phyloP scores from a whole-genome alignment of 92 coral and sea anemone species.

The Zoanthus sansibaricus region DNA sequence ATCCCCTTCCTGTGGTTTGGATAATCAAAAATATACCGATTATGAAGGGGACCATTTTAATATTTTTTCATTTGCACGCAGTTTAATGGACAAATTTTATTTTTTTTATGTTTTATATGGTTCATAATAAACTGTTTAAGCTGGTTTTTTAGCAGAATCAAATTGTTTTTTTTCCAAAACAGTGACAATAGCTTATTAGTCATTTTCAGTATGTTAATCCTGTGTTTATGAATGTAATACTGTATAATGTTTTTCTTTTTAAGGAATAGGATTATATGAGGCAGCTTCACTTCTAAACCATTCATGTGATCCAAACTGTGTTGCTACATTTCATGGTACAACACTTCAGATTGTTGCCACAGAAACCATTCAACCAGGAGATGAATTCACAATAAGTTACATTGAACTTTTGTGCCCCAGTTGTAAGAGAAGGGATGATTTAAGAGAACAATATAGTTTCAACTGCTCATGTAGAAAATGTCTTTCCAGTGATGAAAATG shows the following conservation, averaged over 20 bases:
- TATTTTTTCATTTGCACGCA: too few relatives aligned
- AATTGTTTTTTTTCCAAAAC: not conserved
- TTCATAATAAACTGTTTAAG: too few relatives aligned
- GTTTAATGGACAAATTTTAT: too few relatives aligned
- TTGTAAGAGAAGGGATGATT: constrained; percentile 71
- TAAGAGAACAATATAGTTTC: constrained; percentile 81
- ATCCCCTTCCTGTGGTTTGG: too few relatives aligned
- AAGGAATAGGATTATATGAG: constrained; percentile 88
- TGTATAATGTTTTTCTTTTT: not conserved
- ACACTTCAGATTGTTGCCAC: constrained; percentile 69
- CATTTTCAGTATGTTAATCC: not conserved
- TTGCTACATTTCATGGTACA: constrained; percentile 78
- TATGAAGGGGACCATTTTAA: too few relatives aligned
- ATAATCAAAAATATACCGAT: too few relatives aligned
- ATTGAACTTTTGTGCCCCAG: constrained; percentile 85
- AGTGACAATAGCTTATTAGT: not conserved
- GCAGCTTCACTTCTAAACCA: constrained; percentile 80
- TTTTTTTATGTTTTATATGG: too few relatives aligned
- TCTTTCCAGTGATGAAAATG: constrained; percentile 55
- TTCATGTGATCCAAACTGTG: constrained; percentile 94
- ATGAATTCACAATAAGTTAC: constrained; percentile 93
- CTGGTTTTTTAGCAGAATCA: not conserved
- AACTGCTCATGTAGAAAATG: constrained; percentile 84
- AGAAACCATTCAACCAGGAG: constrained; percentile 67
- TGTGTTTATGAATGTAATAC: not conserved